Conservation (phyloP, 2,797 vertebrate species). For the Notolepis coatsorum region DNA sequence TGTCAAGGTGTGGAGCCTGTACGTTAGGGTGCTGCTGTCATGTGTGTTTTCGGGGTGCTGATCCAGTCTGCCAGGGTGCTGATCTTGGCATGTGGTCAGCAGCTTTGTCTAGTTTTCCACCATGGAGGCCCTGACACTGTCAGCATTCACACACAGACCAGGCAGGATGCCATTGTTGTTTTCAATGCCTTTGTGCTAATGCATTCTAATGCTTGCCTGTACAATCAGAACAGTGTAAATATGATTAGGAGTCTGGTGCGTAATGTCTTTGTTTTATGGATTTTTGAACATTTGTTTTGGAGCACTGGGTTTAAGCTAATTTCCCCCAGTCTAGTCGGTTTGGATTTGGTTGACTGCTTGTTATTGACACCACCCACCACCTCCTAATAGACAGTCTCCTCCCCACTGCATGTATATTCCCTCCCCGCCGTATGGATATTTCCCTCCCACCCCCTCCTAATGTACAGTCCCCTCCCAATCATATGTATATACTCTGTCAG, state of each 20-base stretch:
- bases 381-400: too few relatives aligned
- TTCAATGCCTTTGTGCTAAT: constrained; percentile 27
- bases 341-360: not conserved
- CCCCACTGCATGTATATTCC: too few relatives aligned
- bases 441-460: too few relatives aligned
- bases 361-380: not conserved
- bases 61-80: constrained; percentile 5
- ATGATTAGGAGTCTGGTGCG: not conserved
- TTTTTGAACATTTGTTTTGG: not conserved
- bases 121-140: constrained; percentile 38
- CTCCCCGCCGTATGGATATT: too few relatives aligned
- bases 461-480: too few relatives aligned
- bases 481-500: too few relatives aligned
- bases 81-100: constrained; percentile 38
- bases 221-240: constrained; percentile 14
- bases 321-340: not conserved
- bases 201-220: constrained; percentile 22
- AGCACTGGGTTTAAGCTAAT: not conserved
- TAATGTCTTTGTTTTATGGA: not conserved
- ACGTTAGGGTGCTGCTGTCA: not conserved
- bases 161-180: constrained; percentile 36
- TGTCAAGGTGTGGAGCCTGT: not conserved
- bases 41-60: not conserved
- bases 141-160: constrained; percentile 37
- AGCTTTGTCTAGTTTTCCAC: constrained; percentile 17